A percentile compares a stretch with the other conserved stretches of the same genome.
phyloP scores from a whole-genome alignment of 2,888 invertebrate species.

The Protula sp. region DNA sequence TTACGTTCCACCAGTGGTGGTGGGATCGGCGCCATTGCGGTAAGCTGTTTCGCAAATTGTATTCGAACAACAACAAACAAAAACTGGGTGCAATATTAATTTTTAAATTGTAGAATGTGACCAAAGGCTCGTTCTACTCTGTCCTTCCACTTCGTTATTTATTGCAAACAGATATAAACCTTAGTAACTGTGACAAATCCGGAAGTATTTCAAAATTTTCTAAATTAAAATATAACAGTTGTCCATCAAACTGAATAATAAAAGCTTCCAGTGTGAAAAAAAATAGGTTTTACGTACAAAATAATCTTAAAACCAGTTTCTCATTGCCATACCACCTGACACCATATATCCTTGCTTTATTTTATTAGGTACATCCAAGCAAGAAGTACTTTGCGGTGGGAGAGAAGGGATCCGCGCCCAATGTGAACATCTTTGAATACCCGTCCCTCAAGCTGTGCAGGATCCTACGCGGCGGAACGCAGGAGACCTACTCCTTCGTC shows the following conservation, averaged over 20 bases:
- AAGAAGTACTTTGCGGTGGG: conserved; percentile 73
- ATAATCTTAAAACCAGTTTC: too few relatives aligned
- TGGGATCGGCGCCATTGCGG: conserved; percentile 75
- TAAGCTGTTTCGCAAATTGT: too few relatives aligned
- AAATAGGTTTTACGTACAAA: background rate
- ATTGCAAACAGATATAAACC: too few relatives aligned
- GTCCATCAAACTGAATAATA: background rate
- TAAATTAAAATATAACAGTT: background rate
- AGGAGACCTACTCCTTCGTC: conserved; percentile 67
- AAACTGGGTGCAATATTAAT: too few relatives aligned
- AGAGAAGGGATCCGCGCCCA: conserved; percentile 70
- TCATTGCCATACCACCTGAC: too few relatives aligned
- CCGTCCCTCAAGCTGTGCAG: conserved; percentile 71
- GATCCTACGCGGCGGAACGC: conserved; percentile 72
- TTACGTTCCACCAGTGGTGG: conserved; percentile 71
- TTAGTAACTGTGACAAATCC: too few relatives aligned
- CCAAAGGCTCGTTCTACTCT: too few relatives aligned
- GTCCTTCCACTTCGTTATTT: too few relatives aligned
- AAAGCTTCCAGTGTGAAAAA: background rate
- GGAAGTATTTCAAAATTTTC: background rate
- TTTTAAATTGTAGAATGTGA: too few relatives aligned
- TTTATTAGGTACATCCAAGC: conserved; percentile 54
- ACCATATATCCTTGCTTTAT: too few relatives aligned
- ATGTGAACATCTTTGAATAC: conserved; percentile 78
- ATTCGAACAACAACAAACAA: too few relatives aligned